These are phyloP conservation scores for Centrocercus urophasianus DNA, from an alignment of 2,113 vertebrate genomes.

Conservation along the genomic window DNA sequence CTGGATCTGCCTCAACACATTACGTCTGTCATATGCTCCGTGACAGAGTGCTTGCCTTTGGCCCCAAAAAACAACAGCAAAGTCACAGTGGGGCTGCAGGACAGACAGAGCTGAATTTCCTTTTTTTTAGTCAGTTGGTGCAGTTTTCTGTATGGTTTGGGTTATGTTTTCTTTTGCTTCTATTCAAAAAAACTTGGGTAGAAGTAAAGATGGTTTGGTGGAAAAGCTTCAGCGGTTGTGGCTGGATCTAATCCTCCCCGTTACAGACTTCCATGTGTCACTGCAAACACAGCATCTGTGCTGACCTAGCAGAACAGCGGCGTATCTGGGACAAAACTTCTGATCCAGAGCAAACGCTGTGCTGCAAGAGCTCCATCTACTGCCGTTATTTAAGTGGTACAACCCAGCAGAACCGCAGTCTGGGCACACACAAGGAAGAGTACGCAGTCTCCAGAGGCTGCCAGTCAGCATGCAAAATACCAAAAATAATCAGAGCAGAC, in stretches of 20 bases:
- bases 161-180: not conserved
- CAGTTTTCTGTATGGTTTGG: not conserved
- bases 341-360: fast-evolving
- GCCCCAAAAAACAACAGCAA: not conserved
- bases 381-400: fast-evolving
- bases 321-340: not conserved
- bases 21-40: not conserved
- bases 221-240: not conserved
- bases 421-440: not conserved
- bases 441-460: not conserved
- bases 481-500: not conserved
- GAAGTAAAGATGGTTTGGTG: not conserved
- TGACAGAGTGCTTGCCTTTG: not conserved
- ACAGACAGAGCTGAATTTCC: not conserved
- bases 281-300: not conserved
- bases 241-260: not conserved
- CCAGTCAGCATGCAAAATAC: slow-evolving; percentile 28
- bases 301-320: not conserved
- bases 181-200: not conserved
- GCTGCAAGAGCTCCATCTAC: slow-evolving; percentile 16
- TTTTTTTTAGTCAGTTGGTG: not conserved
- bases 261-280: not conserved
- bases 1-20: not conserved
- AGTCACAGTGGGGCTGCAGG: not conserved
- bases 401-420: not conserved